Evolutionary conservation across 30 jellyfish, hydroid and myxozoan species (phyloP), one percentile per base, ranked within the genome.

Genomic region (Chironex yamaguchii): DNA sequence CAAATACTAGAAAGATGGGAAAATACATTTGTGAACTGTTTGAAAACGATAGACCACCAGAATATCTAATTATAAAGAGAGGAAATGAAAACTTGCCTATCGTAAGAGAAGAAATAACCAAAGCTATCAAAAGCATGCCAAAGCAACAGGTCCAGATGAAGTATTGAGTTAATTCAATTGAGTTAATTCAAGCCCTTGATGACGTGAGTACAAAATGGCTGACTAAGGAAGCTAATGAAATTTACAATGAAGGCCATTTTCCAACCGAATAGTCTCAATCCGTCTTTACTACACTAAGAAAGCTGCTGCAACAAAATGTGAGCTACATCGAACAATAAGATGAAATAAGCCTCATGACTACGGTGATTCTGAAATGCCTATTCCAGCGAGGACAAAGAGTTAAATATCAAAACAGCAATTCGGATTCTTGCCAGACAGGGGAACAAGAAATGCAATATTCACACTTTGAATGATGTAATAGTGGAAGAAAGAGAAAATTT

Each of bases 1-100:
- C 22, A 32, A 31, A 77, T 77, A 0, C 79, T 77, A 2, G 89
- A 77, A 54, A 27, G 89, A 31, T 77, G 63, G 29, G 20, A 77
- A 79, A 77, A 54, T 77, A 77, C 62, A 58, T 77, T 31, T 24
- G 1, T 4, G 69, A 54, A 0, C 49, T 77, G 0, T 77, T 1
- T 49, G 0, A 75, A 26, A 76, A 75, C 30, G 30, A 71, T 36
- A 71, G 85, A 26, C 14, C 58, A 42, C 58, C 58, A 42, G 58
- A 42, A 6, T 42, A 42, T 42, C 58, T 42, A 42, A 42, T 42
- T 42, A 42, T 6, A 17, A 17, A 42, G 17, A 42, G 17, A 42
- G 58, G 17, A 17, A 42, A 42, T 6, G 58, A 42, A 42, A 42
- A 42, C 13, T 42, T 42, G n/a, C n/a, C n/a, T n/a, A n/a, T n/a